Evolutionary conservation across 1,140 invertebrate species (phyloP).

Genomic region (Neotoxoptera formosana): DNA sequence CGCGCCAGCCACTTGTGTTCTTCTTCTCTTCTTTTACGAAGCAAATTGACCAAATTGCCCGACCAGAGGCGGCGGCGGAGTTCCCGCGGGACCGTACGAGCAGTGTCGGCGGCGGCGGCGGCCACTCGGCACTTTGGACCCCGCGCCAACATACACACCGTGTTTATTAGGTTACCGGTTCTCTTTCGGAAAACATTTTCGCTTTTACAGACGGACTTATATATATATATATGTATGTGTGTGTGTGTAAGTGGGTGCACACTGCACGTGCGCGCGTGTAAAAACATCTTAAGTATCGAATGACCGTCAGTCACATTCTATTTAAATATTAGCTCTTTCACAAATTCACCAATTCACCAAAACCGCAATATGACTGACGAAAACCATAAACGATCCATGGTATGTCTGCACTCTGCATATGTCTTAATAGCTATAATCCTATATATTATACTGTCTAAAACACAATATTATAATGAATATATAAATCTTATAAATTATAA

Average conservation of each 20-base stretch:
- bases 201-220: constrained; percentile 11
- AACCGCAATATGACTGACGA: neutral
- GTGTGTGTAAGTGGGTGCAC: neutral
- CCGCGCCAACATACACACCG: constrained; percentile 27
- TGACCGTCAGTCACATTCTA: neutral
- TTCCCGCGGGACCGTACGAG: constrained; percentile 38
- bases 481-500: no score
- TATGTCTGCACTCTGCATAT: neutral
- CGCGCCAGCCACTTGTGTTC: constrained; percentile 30
- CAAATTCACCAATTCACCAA: neutral
- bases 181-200: constrained; percentile 53
- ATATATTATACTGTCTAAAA: neutral
- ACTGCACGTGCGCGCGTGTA: neutral
- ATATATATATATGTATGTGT: neutral
- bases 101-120: neutral
- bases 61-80: neutral
- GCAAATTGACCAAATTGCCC: constrained; percentile 58
- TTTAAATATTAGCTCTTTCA: neutral
- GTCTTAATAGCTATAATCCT: no score
- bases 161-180: constrained; percentile 56
- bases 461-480: neutral
- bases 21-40: constrained; percentile 47
- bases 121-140: constrained; percentile 56
- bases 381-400: neutral
- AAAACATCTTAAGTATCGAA: constrained; percentile 28